phyloP scores from a whole-genome alignment of 1,140 invertebrate species.

The Penaeus indicus region DNA sequence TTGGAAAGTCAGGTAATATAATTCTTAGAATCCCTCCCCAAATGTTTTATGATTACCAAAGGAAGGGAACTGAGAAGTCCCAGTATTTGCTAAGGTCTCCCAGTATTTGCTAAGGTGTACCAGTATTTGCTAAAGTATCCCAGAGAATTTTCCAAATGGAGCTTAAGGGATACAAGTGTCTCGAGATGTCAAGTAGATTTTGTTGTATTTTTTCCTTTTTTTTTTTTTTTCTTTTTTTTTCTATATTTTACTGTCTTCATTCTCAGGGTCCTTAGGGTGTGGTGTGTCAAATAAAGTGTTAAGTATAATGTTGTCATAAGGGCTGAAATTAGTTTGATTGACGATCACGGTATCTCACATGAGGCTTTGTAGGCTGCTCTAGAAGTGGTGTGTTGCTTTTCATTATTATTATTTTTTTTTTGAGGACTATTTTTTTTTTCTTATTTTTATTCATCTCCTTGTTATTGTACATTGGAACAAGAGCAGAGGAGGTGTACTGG shows the following conservation, averaged over 20 bases:
- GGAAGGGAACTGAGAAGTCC: neutral
- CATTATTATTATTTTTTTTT: no score
- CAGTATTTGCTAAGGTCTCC: slow-evolving; percentile 35
- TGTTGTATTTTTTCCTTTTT: no score
- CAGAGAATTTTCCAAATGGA: slow-evolving; percentile 35
- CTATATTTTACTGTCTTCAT: slow-evolving; percentile 34
- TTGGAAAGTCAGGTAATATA: slow-evolving; percentile 59
- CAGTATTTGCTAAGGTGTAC: slow-evolving; percentile 3
- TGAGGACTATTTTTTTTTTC: no score
- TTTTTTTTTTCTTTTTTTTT: slow-evolving; percentile 11
- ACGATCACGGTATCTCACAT: no score
- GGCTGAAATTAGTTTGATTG: no score
- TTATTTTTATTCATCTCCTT: no score
- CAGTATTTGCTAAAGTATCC: slow-evolving; percentile 45
- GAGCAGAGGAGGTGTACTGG: no score
- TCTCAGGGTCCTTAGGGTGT: slow-evolving; percentile 58
- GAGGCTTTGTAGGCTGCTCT: no score
- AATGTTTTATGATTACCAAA: slow-evolving; percentile 25
- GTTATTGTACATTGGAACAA: no score
- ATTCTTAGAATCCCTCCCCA: slow-evolving; percentile 44
- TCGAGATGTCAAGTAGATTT: no score
- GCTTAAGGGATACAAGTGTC: slow-evolving; percentile 62
- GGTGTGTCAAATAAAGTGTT: slow-evolving; percentile 61
- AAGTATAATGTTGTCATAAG: neutral
- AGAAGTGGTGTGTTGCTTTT: no score